Base-by-base conservation (phyloP, 2,888 invertebrate species). In the Mythimna albipuncta region DNA sequence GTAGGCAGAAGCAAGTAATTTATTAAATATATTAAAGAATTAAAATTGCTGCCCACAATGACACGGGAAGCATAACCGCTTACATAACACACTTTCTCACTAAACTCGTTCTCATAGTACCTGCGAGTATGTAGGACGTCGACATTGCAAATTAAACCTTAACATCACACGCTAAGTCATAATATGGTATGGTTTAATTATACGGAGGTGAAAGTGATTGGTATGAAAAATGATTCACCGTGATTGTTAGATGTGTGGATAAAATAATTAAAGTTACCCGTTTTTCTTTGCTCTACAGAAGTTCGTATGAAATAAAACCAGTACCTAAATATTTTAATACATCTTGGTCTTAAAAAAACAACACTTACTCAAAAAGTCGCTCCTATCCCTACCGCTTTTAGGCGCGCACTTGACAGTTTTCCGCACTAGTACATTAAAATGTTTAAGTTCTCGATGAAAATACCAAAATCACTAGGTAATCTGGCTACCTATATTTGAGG, bases 201-300 rank as follows among this genome's bases (percentile, higher is more conserved):
- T 5, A 10, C 26, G 66, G 57, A 65, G 61, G 85, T 74, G 85
- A 85, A 85, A 85, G 85, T 86, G 71, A 86, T 81, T 6, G 64
- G 47, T 41, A 10, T 41, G 62, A 41, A 38, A 58, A 68, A 72
- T 75, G 63, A 76, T 66, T 76, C 64, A 71, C 16, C n/a, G 38
- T 54, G 47, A 71, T 70, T 72, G 44, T 54, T 44, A 19, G 32
- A 57, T 32, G 54, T 58, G 47, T 63, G 47, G 38, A 26, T 38
- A 26, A 41, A 44, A 47, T 9, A 62, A 62, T 44, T 61, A 9
- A 38, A 38, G 7, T 21, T 16, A 52, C 19, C 11, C 16, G 7
- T 61, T 7, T 21, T n/a, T 19, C 16, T 47, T 47, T 6, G 47
- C 47, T 47, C 16, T 16, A 13, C 6, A 47, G 47, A 47, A 44